Base-by-base conservation (phyloP, 2,888 invertebrate genomes). In the Cataglyphis altisquamis region DNA sequence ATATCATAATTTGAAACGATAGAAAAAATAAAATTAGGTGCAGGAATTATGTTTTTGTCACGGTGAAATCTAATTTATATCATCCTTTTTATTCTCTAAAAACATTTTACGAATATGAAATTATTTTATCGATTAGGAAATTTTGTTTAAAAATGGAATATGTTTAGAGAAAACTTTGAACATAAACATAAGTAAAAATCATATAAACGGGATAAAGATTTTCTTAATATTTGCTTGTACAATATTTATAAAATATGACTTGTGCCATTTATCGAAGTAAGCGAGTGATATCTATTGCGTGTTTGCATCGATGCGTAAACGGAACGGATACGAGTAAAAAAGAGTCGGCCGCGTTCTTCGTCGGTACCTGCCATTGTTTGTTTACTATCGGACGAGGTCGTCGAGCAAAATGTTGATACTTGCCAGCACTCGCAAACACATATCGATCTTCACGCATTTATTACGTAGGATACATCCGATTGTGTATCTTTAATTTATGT, bases 271-370 rank as follows among this genome's bases (percentile, higher is more conserved):
- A 32, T 36, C 12, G 21, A 15, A 10, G 9, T n/a, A 29, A 55
- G 25, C 32, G 66, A 57, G 3, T 9, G 41, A 9, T 32, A 39
- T 70, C 25, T 70, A 18, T 29, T 36, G 45, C 32, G 12, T 45
- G 70, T 80, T 80, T 48, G 60, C 60, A 80, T 48, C 57, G 45
- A 36, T 12, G 55, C 25, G 57, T 78, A 70, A 78, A 78, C 70
- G 21, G 60, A 68, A 29, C 57, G 68, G 45, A 39, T 45, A 70
- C 60, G 78, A 62, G n/a, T 25, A 29, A 60, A 62, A 80, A 80
- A 70, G 25, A 52, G 41, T 67, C 57, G 77, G 41, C 41, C 77
- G 29, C 39, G 29, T 39, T 57, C 21, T n/a, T 29, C 29, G 41
- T 66, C 55, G 39, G 45, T 45, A 45, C 45, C 60, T 60, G 45